phyloP scores from a whole-genome alignment of 2,888 invertebrate genomes.

The Archaeoteleia sp. region DNA sequence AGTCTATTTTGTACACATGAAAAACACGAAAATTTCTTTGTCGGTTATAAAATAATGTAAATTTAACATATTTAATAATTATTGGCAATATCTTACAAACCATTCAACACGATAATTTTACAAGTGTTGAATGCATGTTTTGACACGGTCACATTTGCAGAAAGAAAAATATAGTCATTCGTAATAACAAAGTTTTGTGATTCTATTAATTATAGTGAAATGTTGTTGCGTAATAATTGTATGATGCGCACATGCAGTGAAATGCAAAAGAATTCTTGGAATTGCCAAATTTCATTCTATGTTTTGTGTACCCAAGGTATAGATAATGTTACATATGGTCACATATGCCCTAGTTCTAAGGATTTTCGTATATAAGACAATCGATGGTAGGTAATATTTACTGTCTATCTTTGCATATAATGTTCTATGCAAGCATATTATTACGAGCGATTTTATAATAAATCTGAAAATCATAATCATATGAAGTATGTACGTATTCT shows the following conservation, averaged over 20 bases:
- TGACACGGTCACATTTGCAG: slow-evolving; percentile 29
- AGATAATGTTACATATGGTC: slow-evolving; percentile 6
- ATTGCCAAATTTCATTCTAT: slow-evolving; percentile 8
- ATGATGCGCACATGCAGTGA: too few relatives aligned
- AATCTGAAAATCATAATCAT: slow-evolving; percentile 7
- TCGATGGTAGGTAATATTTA: slow-evolving; percentile 46
- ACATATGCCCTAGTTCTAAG: slow-evolving; percentile 17
- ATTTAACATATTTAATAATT: too few relatives aligned
- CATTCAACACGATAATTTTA: not conserved
- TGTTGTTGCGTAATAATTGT: too few relatives aligned
- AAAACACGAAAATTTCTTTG: slow-evolving; percentile 2
- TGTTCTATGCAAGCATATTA: slow-evolving; percentile 22
- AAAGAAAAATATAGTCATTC: slow-evolving; percentile 20
- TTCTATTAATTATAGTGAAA: too few relatives aligned
- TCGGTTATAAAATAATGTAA: too few relatives aligned
- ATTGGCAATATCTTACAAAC: slow-evolving; percentile 1
- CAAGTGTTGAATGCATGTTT: slow-evolving; percentile 9
- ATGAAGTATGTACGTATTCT: not conserved
- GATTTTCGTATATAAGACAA: slow-evolving; percentile 26
- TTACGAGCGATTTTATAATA: slow-evolving; percentile 29
- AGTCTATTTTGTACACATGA: slow-evolving; percentile 28
- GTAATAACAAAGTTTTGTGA: slow-evolving; percentile 1
- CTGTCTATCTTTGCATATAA: slow-evolving; percentile 30
- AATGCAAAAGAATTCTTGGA: slow-evolving; percentile 8
- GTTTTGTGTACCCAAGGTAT: slow-evolving; percentile 11